Evolutionary conservation across 2,797 vertebrate species (phyloP), one percentile per base, ranked within the genome.

Genomic region (Hyperoplus immaculatus): DNA sequence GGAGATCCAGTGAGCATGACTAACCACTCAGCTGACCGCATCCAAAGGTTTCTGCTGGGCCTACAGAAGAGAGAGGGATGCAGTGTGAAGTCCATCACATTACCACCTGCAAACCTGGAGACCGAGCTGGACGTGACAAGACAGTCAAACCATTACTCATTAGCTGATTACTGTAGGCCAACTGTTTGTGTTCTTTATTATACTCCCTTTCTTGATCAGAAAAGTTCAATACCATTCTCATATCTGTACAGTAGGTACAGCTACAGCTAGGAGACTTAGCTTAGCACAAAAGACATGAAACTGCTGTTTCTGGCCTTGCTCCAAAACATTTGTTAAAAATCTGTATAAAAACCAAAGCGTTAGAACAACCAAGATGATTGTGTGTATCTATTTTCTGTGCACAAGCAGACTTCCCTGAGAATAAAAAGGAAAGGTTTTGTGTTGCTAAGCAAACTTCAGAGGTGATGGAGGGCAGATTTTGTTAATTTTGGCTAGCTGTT

Each of bases 21-120:
- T 66, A 58, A 87, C 61, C n/a, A 8, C 86, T 77, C 80, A 87
- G 76, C 63, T 83, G 86, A 85, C 81, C 77, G 62, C 77, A 84
- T 80, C 73, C 78, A 74, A 76, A 76, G 58, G 49, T 51, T 72
- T 83, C 64, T 67, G 60, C 3, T 11, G 18, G 65, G 13, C 55
- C 29, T 36, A 38, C 55, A 43, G 14, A 68, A 57, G 59, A 15
- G 21, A 57, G 64, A 57, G 41, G 70, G 47, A 66, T 42, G 54
- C 42, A 59, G 54, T 21, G 64, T 12, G 43, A 75, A 75, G 68
- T 82, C 50, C 14, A 18, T 11, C 18, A 73, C 54, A 3, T 6
- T 45, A 61, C 16, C 47, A 66, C 67, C 58, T 49, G 11, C 64
- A 73, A 57, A 79, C 78, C 71, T 53, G 51, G 54, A 82, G 16